Conservation (phyloP, 2,113 vertebrate genomes). For the Epinephelus moara region DNA sequence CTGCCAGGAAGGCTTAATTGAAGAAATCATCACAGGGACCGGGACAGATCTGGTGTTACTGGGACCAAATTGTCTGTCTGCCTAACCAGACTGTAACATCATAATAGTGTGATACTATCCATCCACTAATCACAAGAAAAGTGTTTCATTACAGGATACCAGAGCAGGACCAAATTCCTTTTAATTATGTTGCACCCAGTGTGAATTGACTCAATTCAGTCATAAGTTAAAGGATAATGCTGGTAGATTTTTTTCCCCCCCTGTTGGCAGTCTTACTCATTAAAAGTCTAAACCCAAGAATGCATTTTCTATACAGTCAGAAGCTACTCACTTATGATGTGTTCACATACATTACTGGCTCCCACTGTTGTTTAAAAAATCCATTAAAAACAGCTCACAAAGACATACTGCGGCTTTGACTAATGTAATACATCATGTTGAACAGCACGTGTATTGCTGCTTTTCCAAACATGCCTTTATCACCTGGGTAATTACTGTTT, state of each 20-base stretch:
- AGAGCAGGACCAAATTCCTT: constrained; percentile 44
- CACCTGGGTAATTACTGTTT: constrained; percentile 71
- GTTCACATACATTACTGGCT: constrained; percentile 53
- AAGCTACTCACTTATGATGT: constrained; percentile 45
- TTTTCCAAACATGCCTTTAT: constrained; percentile 63
- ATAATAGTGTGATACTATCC: constrained; percentile 64
- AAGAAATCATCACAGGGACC: constrained; percentile 82
- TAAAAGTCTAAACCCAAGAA: constrained; percentile 39
- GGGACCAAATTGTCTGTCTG: constrained; percentile 72
- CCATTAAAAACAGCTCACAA: constrained; percentile 68
- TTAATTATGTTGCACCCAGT: constrained; percentile 43
- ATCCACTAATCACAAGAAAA: constrained; percentile 58
- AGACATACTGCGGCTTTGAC: constrained; percentile 66
- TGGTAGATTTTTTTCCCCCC: background rate
- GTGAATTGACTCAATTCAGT: constrained; percentile 34
- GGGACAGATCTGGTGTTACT: constrained; percentile 71
- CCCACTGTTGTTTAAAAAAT: constrained; percentile 55
- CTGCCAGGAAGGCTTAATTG: constrained; percentile 80
- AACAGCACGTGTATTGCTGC: constrained; percentile 42
- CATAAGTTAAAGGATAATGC: constrained; percentile 38
- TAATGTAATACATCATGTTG: constrained; percentile 68
- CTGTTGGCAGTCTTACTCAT: constrained; percentile 19
- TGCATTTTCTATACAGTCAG: constrained; percentile 39
- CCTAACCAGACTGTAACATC: constrained; percentile 71
- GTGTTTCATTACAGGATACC: constrained; percentile 56